Base-by-base conservation (phyloP, 2,888 invertebrate species). In the Drosophila gaucha region DNA sequence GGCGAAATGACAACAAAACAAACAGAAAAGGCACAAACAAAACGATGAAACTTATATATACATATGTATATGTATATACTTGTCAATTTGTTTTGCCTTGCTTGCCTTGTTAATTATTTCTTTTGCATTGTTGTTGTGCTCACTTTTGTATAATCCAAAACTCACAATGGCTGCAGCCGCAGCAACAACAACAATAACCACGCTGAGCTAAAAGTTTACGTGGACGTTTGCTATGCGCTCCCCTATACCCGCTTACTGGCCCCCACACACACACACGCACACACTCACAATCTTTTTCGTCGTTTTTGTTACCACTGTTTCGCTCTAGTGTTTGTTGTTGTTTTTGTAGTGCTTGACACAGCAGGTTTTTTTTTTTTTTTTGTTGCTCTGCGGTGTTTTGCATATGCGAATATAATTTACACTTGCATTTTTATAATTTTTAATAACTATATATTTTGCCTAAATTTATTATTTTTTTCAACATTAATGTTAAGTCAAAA, bases 181-280 rank as follows among this genome's bases (percentile, higher is more conserved):
- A 47, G 30, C 39, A 46, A 20, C 47, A 67, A 74, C 64, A 86
- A 75, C 50, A 74, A 73, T 51, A 76, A 58, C 44, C 55, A 47
- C 67, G 46, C 38, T 63, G 31, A 67, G 78, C 78, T 79, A 86
- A 89, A 89, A 86, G 89, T 89, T 90, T 89, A 89, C 89, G 89
- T 89, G 89, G 89, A 90, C 82, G 80, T 82, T 82, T 83, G 69
- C 76, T 67, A 43, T 56, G 67, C 35, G 28, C 36, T 58, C 70
- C 75, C 51, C 59, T 65, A 39, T 55, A 26, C 78, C 65, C 72
- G 41, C 57, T 66, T 52, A 38, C 72, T 57, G 43, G 46, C 52
- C 43, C 14, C 18, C 39, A 9, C 65, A n/a, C 47, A 41, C 43
- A 44, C 18, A 22, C 20, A 28, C 46, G 28, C 28, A 14, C 54